Conservation (phyloP, 2,797 vertebrate genomes). For the Parauchenoglanis punctatus region DNA sequence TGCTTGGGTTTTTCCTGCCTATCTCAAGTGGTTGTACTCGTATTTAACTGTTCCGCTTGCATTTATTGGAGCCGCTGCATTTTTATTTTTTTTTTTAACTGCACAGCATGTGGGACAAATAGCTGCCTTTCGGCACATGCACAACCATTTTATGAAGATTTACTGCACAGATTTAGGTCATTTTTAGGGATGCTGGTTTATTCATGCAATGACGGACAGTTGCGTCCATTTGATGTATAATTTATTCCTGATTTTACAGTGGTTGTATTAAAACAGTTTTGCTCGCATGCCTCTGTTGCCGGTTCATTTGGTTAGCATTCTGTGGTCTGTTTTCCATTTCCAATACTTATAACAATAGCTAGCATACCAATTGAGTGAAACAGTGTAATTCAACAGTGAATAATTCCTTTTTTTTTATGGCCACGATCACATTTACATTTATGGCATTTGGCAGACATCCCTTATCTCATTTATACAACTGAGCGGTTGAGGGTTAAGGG, state of each 20-base stretch:
- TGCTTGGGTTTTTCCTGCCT: constrained; percentile 27
- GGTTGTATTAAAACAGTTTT: constrained; percentile 67
- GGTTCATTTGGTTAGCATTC: constrained; percentile 52
- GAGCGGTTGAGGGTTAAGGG: too few relatives aligned
- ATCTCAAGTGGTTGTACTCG: constrained; percentile 18
- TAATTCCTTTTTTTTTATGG: constrained; percentile 13
- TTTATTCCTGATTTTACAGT: constrained; percentile 68
- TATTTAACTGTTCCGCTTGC: constrained; percentile 3
- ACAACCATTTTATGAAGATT: constrained; percentile 15
- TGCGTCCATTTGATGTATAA: constrained; percentile 63
- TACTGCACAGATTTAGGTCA: constrained; percentile 6
- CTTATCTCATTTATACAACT: too few relatives aligned
- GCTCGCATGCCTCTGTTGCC: constrained; percentile 49
- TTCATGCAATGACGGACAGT: constrained; percentile 61
- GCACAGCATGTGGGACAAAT: constrained; percentile 32
- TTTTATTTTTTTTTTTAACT: constrained; percentile 1
- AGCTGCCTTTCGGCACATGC: constrained; percentile 26
- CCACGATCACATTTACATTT: background rate
- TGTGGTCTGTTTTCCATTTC: constrained; percentile 69
- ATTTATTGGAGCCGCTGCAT: constrained; percentile 14
- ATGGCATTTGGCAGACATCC: too few relatives aligned
- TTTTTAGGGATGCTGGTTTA: constrained; percentile 59
- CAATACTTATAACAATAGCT: constrained; percentile 56
- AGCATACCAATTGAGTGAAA: constrained; percentile 53
- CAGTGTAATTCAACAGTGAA: constrained; percentile 43